These are phyloP conservation scores for Dicentrarchus labrax DNA, from an alignment of 2,113 vertebrate genomes.

Conservation along the genomic window DNA sequence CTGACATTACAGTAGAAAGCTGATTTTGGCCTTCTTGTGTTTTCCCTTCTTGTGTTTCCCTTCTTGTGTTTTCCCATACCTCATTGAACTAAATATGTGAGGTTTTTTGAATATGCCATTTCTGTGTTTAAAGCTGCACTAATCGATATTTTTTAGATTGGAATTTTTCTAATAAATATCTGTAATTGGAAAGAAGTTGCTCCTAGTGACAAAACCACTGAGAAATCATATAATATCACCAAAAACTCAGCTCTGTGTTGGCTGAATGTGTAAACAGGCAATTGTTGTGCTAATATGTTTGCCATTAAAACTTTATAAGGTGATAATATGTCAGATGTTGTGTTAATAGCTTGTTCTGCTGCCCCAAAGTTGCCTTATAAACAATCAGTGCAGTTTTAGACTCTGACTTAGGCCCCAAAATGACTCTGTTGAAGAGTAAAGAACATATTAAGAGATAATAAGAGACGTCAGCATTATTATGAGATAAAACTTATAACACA, in stretches of 20 bases:
- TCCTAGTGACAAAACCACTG: neutral
- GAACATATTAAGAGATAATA: no score
- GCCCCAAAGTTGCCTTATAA: no score
- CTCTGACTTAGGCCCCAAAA: no score
- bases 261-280: no score
- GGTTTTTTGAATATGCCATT: neutral
- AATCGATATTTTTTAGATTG: neutral
- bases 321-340: no score
- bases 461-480: no score
- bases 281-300: no score
- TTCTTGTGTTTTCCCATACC: constrained; percentile 17
- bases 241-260: neutral
- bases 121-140: neutral
- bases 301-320: no score
- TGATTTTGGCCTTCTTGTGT: constrained; percentile 25
- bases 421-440: no score
- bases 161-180: neutral
- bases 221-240: neutral
- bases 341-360: neutral
- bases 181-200: neutral
- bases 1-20: constrained; percentile 7
- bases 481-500: neutral
- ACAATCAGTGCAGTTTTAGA: no score
- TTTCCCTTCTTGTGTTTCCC: neutral
- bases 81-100: neutral